Conservation (phyloP, 2,797 vertebrate genomes). For the Cephalopachus bancanus region DNA sequence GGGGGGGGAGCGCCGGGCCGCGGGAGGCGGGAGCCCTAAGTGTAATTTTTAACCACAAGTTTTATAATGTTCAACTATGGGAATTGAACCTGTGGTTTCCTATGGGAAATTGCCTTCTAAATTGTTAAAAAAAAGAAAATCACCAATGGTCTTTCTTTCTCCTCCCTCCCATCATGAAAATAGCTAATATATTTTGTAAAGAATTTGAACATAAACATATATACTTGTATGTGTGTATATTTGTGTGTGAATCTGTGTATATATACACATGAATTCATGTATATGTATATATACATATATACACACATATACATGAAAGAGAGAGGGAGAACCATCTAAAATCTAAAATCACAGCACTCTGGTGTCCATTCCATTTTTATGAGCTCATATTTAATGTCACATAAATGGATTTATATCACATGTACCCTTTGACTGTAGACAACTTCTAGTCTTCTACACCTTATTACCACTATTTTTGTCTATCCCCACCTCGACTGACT, state of each 20-base stretch:
- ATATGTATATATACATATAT: background rate
- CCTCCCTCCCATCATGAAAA: background rate
- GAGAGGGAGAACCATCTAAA: background rate
- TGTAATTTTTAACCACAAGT: background rate
- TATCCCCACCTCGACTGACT: background rate
- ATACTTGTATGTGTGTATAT: background rate
- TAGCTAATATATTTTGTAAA: background rate
- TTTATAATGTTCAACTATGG: background rate
- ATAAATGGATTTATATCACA: too few relatives aligned
- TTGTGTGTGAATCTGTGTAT: background rate
- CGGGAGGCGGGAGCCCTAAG: too few relatives aligned
- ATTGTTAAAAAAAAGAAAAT: conserved; percentile 40
- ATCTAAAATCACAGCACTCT: background rate
- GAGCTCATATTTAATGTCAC: background rate
- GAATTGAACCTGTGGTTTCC: background rate
- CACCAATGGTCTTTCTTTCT: background rate
- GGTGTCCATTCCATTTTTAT: background rate
- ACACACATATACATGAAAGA: background rate
- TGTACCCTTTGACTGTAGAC: background rate
- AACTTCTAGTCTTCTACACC: background rate
- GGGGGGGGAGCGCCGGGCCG: too few relatives aligned
- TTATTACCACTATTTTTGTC: background rate
- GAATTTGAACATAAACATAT: background rate
- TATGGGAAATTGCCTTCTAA: background rate
- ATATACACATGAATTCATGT: background rate